phyloP scores from a whole-genome alignment of 1,140 invertebrate species.

The Cyclina sinensis region DNA sequence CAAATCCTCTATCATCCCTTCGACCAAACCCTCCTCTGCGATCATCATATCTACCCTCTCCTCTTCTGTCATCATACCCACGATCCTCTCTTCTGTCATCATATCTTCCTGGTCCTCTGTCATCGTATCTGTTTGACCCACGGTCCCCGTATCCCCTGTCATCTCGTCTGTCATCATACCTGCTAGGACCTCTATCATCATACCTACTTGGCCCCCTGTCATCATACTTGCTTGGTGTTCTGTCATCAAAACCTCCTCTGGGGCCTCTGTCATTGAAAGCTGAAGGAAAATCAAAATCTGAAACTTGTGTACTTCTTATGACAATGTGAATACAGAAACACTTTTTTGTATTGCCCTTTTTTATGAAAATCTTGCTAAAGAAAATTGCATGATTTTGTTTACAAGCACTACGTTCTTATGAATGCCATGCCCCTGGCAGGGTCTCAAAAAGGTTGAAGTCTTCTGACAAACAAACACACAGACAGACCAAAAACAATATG shows the following conservation, averaged over 20 bases:
- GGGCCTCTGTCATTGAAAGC: constrained; percentile 50
- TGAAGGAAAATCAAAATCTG: not conserved
- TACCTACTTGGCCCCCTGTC: constrained; percentile 39
- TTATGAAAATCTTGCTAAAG: too few species aligned
- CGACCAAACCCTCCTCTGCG: constrained; percentile 16
- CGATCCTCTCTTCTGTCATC: not conserved
- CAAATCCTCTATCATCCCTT: not conserved
- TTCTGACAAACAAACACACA: too few species aligned
- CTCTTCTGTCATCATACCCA: constrained; percentile 39
- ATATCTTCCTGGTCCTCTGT: constrained; percentile 5
- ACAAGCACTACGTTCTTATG: too few species aligned
- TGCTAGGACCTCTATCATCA: constrained; percentile 41
- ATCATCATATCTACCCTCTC: constrained; percentile 23
- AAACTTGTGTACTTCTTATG: too few species aligned
- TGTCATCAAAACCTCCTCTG: constrained; percentile 21
- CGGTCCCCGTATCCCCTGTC: constrained; percentile 43
- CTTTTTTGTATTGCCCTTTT: too few species aligned
- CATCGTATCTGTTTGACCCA: constrained; percentile 8
- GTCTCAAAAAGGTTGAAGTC: too few species aligned
- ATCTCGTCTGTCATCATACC: constrained; percentile 51
- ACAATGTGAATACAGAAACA: too few species aligned
- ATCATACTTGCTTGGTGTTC: constrained; percentile 11
- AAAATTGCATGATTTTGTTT: too few species aligned
- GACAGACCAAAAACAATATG: too few species aligned
- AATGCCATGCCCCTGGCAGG: too few species aligned